Base-by-base conservation (phyloP, 2,797 vertebrate species). In the Micromesistius poutassou region DNA sequence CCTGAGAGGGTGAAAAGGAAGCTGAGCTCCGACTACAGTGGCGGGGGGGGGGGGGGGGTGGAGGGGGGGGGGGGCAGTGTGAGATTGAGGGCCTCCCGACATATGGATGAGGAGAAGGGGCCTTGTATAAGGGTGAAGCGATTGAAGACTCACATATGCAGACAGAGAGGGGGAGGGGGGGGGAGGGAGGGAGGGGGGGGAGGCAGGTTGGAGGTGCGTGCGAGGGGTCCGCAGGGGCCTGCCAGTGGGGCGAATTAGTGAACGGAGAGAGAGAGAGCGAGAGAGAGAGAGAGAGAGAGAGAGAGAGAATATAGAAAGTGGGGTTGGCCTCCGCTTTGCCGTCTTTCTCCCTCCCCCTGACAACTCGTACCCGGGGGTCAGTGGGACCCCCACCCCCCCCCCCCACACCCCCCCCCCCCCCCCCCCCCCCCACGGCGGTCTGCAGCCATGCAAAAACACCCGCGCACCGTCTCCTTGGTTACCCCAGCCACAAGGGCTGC, bases 391-490 rank as follows among this genome's bases (percentile, higher is more conserved):
- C 84, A 86, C 86, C 78, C 85, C n/a, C n/a, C n/a, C n/a, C n/a
- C n/a, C n/a, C n/a, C n/a, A n/a, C n/a, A n/a, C n/a, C 86, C 87
- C 88, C n/a, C n/a, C n/a, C 86, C 87, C 88, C 89, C 73, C 36
- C 81, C 85, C 87, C 87, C 89, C 72, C 38, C 81, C 84, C 87
- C 85, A 77, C 85, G 77, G 82, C 79, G 25, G 85, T 84, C 82
- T 86, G 87, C 85, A 90, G 84, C 83, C 87, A 81, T 84, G 88
- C 90, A 90, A 83, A 90, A 91, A 90, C 88, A 82, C 83, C 84
- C 81, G 5, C 77, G 13, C 82, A 85, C 80, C 40, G 84, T 87
- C 87, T 83, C 79, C 78, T 86, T 78, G n/a, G 42, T 85, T 76
- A 82, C 80, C 79, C 79, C 80, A 76, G 35, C 74, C 82, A 76